Percentiles rank a stretch among this genome's conserved stretches.
These are phyloP conservation scores for Takifugu bimaculatus DNA, from an alignment of 2,113 vertebrate genomes.

Conservation along the genomic window DNA sequence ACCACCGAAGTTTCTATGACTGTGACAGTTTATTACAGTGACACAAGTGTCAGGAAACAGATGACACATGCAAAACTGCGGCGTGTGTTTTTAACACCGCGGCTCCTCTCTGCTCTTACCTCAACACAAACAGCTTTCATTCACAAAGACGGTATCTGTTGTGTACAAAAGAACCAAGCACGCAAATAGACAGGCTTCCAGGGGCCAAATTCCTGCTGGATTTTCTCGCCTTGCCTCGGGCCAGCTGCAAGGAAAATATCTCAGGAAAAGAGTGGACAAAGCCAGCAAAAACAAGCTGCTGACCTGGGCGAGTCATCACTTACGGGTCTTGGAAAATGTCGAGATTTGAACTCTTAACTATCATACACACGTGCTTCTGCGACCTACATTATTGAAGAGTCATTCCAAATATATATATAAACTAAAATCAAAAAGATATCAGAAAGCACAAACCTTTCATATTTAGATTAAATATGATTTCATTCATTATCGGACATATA, in stretches of 20 bases:
- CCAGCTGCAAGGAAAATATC: constrained; percentile 72
- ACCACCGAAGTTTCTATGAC: constrained; percentile 24
- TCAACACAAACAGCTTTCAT: constrained; percentile 70
- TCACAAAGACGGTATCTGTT: constrained; percentile 73
- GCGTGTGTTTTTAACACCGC: constrained; percentile 38
- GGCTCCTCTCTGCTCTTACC: constrained; percentile 39
- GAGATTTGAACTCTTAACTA: constrained; percentile 38
- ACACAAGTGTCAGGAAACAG: constrained; percentile 44
- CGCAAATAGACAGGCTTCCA: constrained; percentile 64
- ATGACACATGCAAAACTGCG: constrained; percentile 28
- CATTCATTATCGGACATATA: too few species aligned
- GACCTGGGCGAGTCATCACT: constrained; percentile 67
- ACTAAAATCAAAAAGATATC: too few species aligned
- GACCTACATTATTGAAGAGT: neutral
- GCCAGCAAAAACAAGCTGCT: constrained; percentile 71
- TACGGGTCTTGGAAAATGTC: constrained; percentile 58
- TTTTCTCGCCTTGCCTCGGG: constrained; percentile 69
- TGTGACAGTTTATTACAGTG: constrained; percentile 28
- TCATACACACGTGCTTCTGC: constrained; percentile 43
- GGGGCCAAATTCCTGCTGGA: constrained; percentile 72
- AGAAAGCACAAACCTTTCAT: too few species aligned
- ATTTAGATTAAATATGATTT: too few species aligned
- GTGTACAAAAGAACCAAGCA: constrained; percentile 65
- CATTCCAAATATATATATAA: too few species aligned
- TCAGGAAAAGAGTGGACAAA: constrained; percentile 57